Conservation (phyloP, 2,888 invertebrate species). For the Ennomos quercinarius region DNA sequence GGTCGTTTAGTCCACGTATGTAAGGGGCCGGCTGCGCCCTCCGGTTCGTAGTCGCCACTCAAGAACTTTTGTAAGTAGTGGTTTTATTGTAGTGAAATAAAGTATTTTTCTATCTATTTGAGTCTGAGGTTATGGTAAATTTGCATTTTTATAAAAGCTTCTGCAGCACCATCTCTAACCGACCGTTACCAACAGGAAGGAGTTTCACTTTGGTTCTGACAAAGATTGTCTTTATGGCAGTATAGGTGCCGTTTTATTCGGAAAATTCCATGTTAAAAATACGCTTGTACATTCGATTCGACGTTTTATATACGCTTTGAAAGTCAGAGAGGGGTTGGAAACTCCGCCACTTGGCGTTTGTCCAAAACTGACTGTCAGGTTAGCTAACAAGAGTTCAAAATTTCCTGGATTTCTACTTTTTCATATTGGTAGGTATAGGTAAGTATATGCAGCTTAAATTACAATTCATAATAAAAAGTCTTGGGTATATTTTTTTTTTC, state of each 20-base stretch:
- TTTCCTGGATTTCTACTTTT: slow-evolving; percentile 26
- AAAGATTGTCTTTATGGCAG: slow-evolving; percentile 50
- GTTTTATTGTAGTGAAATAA: too few relatives aligned
- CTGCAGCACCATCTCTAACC: slow-evolving; percentile 49
- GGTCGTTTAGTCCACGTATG: too few relatives aligned
- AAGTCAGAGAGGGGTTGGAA: slow-evolving; percentile 37
- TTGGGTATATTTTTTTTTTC: too few relatives aligned
- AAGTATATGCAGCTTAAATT: background rate
- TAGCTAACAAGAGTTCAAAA: slow-evolving; percentile 42
- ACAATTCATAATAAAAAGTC: too few relatives aligned
- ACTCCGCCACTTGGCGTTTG: slow-evolving; percentile 46
- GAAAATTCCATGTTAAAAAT: slow-evolving; percentile 26
- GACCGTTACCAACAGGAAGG: slow-evolving; percentile 50
- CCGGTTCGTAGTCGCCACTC: too few relatives aligned
- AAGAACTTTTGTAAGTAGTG: too few relatives aligned
- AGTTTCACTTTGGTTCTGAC: slow-evolving; percentile 42
- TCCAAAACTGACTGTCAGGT: slow-evolving; percentile 49
- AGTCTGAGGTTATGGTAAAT: slow-evolving; percentile 37
- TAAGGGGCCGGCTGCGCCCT: too few relatives aligned
- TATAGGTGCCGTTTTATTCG: slow-evolving; percentile 47
- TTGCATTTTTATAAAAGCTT: slow-evolving; percentile 70
- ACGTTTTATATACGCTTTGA: slow-evolving; percentile 47
- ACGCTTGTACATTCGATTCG: slow-evolving; percentile 43
- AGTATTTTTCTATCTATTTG: too few relatives aligned
- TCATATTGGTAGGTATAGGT: background rate